A percentile compares a stretch with the other conserved stretches of the same genome.
phyloP scores from a whole-genome alignment of 2,797 vertebrate genomes.

The Danio albolineatus region DNA sequence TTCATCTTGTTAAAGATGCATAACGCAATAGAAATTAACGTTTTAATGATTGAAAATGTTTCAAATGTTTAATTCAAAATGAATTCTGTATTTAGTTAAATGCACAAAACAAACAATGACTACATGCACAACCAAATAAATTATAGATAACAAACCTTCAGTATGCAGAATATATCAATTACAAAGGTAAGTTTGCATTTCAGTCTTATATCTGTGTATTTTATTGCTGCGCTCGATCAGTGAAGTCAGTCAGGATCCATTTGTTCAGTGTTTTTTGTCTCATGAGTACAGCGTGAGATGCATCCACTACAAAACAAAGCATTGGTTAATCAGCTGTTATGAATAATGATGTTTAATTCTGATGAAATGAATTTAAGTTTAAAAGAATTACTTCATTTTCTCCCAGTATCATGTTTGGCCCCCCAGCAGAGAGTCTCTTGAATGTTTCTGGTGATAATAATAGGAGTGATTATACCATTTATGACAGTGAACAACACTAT shows the following conservation, averaged over 20 bases:
- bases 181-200: neutral
- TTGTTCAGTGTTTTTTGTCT: constrained; percentile 25
- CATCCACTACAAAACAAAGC: constrained; percentile 75
- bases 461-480: too few relatives aligned
- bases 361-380: neutral
- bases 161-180: neutral
- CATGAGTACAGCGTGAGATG: constrained; percentile 75
- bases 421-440: constrained; percentile 60
- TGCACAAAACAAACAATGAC: neutral
- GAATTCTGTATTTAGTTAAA: neutral
- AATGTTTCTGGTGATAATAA: constrained; percentile 72
- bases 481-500: too few relatives aligned
- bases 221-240: neutral
- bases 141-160: neutral
- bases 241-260: neutral
- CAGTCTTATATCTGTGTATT: neutral
- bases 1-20: neutral
- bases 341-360: constrained; percentile 5
- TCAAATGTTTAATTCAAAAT: neutral
- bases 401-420: constrained; percentile 30
- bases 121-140: neutral
- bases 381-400: constrained; percentile 47
- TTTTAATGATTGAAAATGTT: neutral
- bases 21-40: neutral
- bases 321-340: neutral